phyloP scores from a whole-genome alignment of 92 coral and sea anemone genomes.

The Plumapathes pennacea region DNA sequence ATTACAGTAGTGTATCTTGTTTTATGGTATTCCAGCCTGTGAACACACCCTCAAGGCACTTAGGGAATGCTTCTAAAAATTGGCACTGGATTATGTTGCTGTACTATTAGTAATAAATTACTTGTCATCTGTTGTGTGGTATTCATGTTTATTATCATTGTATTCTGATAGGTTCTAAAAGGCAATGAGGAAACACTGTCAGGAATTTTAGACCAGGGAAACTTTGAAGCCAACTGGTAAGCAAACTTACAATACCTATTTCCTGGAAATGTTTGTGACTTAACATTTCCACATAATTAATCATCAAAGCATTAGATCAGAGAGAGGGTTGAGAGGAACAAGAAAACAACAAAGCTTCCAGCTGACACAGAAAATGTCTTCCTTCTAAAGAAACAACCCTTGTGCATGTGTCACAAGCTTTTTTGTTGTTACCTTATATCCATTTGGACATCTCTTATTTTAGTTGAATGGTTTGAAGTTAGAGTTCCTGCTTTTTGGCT shows the following conservation, averaged over 20 bases:
- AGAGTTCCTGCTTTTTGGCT: too few relatives aligned
- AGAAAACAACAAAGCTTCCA: too few relatives aligned
- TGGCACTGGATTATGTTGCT: not conserved
- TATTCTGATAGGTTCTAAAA: constrained; percentile 50
- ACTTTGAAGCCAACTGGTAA: constrained; percentile 88
- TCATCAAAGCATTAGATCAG: too few relatives aligned
- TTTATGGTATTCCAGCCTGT: not conserved
- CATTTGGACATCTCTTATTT: too few relatives aligned
- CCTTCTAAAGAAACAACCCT: too few relatives aligned
- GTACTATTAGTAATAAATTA: not conserved
- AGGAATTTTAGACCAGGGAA: constrained; percentile 82
- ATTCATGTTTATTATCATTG: not conserved
- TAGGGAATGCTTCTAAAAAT: not conserved
- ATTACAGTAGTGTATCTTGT: not conserved
- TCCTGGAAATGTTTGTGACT: not conserved
- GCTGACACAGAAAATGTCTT: too few relatives aligned
- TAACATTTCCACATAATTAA: too few relatives aligned
- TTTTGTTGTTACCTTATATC: too few relatives aligned
- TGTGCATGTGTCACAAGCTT: too few relatives aligned
- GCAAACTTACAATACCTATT: not conserved
- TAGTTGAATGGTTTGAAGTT: too few relatives aligned
- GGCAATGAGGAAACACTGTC: constrained; percentile 80
- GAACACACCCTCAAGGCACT: not conserved
- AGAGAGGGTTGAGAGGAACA: too few relatives aligned
- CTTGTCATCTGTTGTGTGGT: not conserved